Conservation (phyloP, 2,888 invertebrate genomes). For the Eudasyphora cyanicolor region DNA sequence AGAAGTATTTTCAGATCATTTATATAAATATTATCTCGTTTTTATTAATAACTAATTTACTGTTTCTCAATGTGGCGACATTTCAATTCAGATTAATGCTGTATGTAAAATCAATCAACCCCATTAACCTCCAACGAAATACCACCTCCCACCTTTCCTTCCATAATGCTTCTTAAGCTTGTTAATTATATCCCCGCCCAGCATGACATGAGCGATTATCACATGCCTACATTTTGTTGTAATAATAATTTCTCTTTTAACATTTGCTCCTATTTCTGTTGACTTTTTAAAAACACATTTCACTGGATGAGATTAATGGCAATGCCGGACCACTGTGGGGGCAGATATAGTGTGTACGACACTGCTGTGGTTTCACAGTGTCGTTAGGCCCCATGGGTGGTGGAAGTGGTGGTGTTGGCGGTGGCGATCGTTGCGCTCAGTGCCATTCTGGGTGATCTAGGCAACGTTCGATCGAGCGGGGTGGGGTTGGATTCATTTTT, state of each 20-base stretch:
- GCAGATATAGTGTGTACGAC: background rate
- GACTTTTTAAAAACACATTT: background rate
- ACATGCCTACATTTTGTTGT: slow-evolving; percentile 9
- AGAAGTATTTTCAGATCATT: no score
- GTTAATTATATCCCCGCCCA: background rate
- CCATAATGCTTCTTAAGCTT: background rate
- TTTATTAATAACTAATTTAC: no score
- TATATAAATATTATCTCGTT: no score
- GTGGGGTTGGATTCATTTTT: slow-evolving; percentile 8
- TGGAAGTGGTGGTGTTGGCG: background rate
- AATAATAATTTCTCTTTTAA: slow-evolving; percentile 40
- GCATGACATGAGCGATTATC: slow-evolving; percentile 20
- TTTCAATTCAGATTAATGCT: no score
- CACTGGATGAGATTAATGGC: background rate
- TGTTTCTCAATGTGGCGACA: no score
- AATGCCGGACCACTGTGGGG: background rate
- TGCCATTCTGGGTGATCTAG: background rate
- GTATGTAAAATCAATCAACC: no score
- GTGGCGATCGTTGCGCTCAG: background rate
- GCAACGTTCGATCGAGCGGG: background rate
- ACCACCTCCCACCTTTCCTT: background rate
- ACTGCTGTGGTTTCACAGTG: background rate
- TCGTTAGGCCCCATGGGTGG: background rate
- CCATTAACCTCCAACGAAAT: no score
- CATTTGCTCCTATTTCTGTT: slow-evolving; percentile 18